Conservation (phyloP, 2,888 invertebrate genomes). For the Drosophila monieri region DNA sequence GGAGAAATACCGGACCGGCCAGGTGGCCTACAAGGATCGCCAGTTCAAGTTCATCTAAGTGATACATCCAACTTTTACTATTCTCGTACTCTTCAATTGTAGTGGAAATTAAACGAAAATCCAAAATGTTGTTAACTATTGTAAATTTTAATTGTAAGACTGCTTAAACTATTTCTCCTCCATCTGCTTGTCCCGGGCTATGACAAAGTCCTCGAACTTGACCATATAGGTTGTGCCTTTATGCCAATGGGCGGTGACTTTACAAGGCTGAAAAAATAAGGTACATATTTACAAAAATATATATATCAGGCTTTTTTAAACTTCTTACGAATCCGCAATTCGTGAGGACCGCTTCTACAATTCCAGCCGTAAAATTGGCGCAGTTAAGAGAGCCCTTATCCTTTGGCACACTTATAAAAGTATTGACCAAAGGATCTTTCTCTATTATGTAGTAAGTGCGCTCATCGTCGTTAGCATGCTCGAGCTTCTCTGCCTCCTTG, state of each 20-base stretch:
- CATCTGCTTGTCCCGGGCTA: constrained; percentile 94
- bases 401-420: constrained; percentile 98
- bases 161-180: constrained; percentile 88
- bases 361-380: constrained; percentile 99
- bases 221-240: constrained; percentile 99
- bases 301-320: too few relatives aligned
- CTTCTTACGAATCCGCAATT: constrained; percentile 96
- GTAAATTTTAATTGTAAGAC: constrained; percentile 9
- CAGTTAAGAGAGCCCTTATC: constrained; percentile 99
- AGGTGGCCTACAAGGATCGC: constrained; percentile 91
- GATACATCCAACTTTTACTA: constrained; percentile 5
- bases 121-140: constrained; percentile 34
- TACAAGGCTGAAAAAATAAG: constrained; percentile 91
- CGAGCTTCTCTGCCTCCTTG: constrained; percentile 98
- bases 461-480: constrained; percentile 99
- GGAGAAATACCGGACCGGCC: constrained; percentile 87
- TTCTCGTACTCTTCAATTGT: constrained; percentile 37
- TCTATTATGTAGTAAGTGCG: constrained; percentile 99
- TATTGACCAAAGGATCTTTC: constrained; percentile 98
- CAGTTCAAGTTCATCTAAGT: constrained; percentile 87
- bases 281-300: too few relatives aligned
- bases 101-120: constrained; percentile 54
- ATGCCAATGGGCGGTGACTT: constrained; percentile 99
- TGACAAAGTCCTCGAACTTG: constrained; percentile 97
- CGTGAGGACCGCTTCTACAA: constrained; percentile 97